phyloP scores from a whole-genome alignment of 2,888 invertebrate genomes.

The Schizaphis graminum region DNA sequence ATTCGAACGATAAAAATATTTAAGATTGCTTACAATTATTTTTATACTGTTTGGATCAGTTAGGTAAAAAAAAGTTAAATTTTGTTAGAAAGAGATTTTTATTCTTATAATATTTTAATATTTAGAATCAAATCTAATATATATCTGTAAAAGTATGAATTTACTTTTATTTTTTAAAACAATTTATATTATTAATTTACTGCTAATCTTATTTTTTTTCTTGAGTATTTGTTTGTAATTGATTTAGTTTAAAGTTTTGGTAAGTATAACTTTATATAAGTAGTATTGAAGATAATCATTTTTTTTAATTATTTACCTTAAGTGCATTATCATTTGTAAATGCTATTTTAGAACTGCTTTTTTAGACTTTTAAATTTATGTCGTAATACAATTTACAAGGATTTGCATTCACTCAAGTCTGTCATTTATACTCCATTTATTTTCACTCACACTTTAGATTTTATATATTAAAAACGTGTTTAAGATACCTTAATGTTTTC shows the following conservation, averaged over 20 bases:
- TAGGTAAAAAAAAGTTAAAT: neutral
- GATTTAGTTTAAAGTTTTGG: neutral
- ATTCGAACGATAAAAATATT: neutral
- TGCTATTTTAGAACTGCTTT: neutral
- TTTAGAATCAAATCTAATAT: neutral
- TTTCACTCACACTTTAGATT: neutral
- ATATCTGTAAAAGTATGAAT: neutral
- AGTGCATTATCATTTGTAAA: neutral
- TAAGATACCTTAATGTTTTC: slow-evolving; percentile 30
- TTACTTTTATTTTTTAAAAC: neutral
- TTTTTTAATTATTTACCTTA: neutral
- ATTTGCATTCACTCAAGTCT: neutral
- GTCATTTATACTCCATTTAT: slow-evolving; percentile 33
- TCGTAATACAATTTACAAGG: slow-evolving; percentile 3
- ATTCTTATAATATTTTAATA: too few species aligned
- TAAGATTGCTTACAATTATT: neutral
- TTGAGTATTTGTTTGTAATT: neutral
- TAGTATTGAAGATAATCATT: neutral
- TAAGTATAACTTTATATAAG: neutral
- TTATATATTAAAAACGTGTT: slow-evolving; percentile 7
- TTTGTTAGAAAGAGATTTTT: neutral
- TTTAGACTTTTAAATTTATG: neutral
- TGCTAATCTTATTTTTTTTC: neutral
- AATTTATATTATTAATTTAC: neutral
- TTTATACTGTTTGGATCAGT: neutral